Base-by-base conservation (phyloP, 2,888 invertebrate genomes). In the Synanthedon andrenaeformis region DNA sequence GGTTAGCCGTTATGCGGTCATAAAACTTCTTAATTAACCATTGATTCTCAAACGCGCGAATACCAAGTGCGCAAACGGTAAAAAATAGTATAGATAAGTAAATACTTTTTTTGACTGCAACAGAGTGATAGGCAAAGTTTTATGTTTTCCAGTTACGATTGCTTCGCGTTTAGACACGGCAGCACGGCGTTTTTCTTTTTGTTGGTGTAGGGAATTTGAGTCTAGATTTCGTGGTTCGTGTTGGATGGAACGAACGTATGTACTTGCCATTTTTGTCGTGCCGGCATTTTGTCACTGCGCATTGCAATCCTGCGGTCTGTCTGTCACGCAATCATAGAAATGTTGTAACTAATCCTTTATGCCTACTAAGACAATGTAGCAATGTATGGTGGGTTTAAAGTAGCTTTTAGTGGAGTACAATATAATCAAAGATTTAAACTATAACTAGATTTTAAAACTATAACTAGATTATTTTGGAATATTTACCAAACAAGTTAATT, bases 271-370 rank as follows among this genome's bases (percentile, higher is more conserved):
- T 63, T 59, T 56, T 53, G 57, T 53, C 51, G 52, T 54, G 54
- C 41, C 52, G 51, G 54, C 49, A 54, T 55, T 57, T 67, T 63
- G 64, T 62, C 61, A 58, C 53, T 65, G 68, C 61, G 63, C 61
- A 58, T 54, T 65, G 68, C 61, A 64, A 62, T 56, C 59, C 60
- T 64, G 68, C 62, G 68, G 63, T 67, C 56, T 60, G 59, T 52
- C 59, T 49, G 57, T 54, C 59, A 58, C 61, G 61, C 58, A 54
- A 59, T n/a, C 51, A 51, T 52, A 53, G 53, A 53, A 54, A 53
- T 53, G 53, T 56, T 56, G 53, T 55, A 55, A 52, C 52, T 52
- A 53, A 57, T 57, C 51, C 50, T 52, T 53, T 50, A 53, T 19
- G 53, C 42, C 42, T 42, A 42, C 13, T 23, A 23, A 23, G 23